Conservation (phyloP, 2,113 vertebrate genomes). For the Ursus arctos region DNA sequence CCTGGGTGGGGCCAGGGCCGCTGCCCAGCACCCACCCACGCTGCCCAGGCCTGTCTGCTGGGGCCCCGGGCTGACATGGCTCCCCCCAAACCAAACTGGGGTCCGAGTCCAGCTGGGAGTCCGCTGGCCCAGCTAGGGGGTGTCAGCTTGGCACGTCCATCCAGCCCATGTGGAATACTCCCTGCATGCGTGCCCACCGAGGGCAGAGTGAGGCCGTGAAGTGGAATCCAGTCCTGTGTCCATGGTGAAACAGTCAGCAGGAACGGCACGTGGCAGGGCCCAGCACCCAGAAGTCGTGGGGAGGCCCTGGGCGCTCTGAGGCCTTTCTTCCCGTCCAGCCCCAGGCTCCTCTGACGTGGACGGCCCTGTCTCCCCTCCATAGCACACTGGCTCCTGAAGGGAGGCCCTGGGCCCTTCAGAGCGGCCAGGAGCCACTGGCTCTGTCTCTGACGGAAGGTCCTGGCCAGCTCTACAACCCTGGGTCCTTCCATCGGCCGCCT, state of each 20-base stretch:
- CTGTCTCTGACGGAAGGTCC: not conserved
- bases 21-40: not conserved
- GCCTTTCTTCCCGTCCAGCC: not conserved
- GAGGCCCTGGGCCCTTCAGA: not conserved
- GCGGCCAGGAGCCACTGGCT: accelerated
- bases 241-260: accelerated
- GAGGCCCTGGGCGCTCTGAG: not conserved
- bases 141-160: accelerated
- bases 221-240: not conserved
- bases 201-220: accelerated
- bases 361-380: not conserved
- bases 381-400: not conserved
- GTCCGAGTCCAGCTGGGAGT: not conserved
- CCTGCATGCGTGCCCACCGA: accelerated
- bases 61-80: not conserved
- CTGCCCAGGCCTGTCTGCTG: not conserved
- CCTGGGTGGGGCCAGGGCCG: not conserved
- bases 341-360: accelerated
- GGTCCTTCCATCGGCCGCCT: not conserved
- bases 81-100: not conserved
- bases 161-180: accelerated
- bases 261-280: not conserved
- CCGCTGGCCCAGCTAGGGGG: not conserved
- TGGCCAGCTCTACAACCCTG: not conserved
- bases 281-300: not conserved